Conservation (phyloP, 2,888 invertebrate species). For the Chrysolina oricalcia region DNA sequence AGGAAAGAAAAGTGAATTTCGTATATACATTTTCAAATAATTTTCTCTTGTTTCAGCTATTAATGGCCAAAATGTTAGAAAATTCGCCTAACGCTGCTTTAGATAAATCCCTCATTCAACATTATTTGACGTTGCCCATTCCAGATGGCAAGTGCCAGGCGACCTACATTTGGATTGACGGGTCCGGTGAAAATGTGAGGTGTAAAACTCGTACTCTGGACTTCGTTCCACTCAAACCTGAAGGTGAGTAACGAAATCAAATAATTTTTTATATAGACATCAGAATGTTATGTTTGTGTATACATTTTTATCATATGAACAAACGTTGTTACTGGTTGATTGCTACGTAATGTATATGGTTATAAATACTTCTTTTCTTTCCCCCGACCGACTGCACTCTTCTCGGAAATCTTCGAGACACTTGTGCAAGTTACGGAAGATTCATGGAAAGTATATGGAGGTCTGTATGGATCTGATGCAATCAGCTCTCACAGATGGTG, state of each 20-base stretch:
- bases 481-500: no score
- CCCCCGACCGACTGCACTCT: no score
- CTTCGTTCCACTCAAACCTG: constrained; percentile 84
- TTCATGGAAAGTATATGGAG: no score
- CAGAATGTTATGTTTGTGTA: no score
- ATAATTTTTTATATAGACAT: neutral
- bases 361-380: no score
- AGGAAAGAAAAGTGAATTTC: neutral
- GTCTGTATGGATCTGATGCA: no score
- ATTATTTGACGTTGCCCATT: constrained; percentile 85
- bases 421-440: no score
- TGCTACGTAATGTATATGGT: no score
- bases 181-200: constrained; percentile 89
- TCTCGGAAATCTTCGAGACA: no score
- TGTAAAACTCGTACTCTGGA: constrained; percentile 92
- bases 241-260: constrained; percentile 74
- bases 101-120: constrained; percentile 82
- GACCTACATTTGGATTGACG: constrained; percentile 96
- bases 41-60: constrained; percentile 36
- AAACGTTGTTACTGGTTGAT: no score
- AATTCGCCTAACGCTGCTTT: constrained; percentile 89
- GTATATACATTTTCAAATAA: neutral
- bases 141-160: constrained; percentile 86
- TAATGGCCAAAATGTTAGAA: constrained; percentile 71
- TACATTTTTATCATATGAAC: no score